Evolutionary conservation across 1,140 invertebrate genomes (phyloP).

Genomic region (Pseudomyrmex pallidus): DNA sequence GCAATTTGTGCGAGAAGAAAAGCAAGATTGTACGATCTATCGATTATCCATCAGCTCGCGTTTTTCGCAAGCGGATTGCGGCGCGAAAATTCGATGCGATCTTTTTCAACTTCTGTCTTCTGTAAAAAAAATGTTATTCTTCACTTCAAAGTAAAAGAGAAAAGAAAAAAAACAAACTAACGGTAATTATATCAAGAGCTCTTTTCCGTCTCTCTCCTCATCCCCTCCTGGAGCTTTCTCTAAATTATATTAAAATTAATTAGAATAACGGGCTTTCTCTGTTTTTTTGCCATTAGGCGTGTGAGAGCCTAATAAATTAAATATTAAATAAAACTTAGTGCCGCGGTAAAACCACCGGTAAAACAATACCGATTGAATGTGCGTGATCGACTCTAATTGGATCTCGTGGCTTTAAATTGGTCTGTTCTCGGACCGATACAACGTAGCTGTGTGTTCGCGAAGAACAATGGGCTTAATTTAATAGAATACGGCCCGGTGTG

Average conservation of each 20-base stretch:
- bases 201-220: too few relatives aligned
- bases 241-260: constrained; percentile 31
- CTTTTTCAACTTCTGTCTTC: too few relatives aligned
- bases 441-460: constrained; percentile 43
- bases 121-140: too few relatives aligned
- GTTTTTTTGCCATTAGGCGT: not conserved
- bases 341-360: not conserved
- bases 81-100: too few relatives aligned
- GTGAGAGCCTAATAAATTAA: not conserved
- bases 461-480: constrained; percentile 62
- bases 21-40: not conserved
- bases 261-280: not conserved
- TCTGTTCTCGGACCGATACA: constrained; percentile 53
- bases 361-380: constrained; percentile 34
- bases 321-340: constrained; percentile 27
- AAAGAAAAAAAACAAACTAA: constrained; percentile 1
- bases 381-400: constrained; percentile 55
- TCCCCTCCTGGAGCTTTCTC: too few relatives aligned
- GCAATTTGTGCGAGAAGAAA: too few relatives aligned
- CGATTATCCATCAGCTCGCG: not conserved
- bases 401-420: constrained; percentile 58
- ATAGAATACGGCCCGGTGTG: constrained; percentile 56
- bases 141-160: not conserved
- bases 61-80: too few relatives aligned
- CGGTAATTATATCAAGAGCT: not conserved